Base-by-base conservation (phyloP, 2,797 vertebrate genomes). In the Delichon dasypus region DNA sequence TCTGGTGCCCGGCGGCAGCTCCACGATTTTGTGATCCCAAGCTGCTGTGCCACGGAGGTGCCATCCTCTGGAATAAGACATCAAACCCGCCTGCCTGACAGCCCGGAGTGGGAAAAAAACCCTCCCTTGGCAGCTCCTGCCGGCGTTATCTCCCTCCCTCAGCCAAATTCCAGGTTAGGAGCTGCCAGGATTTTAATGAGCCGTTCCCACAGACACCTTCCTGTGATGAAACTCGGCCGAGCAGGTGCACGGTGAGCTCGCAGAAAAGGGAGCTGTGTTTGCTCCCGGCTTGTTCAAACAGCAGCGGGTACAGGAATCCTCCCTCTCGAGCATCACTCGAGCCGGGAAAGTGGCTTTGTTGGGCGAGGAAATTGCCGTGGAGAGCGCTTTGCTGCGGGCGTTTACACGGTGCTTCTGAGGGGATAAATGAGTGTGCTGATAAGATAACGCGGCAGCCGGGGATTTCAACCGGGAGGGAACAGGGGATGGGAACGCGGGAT, bases 111-210 rank as follows among this genome's bases (percentile, higher is more conserved):
- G 18, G 8, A 55, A 70, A 82, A 42, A 48, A 8, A 4, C 36
- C 48, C 68, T 89, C 88, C 92, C 85, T n/a, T 70, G 85, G 90
- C 92, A 94, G 75, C 82, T 83, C 30, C 82, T 34, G 65, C 93
- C 68, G 7, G 29, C 9, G 2, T 75, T 92, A 62, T 89, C 94
- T 78, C 70, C 86, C 54, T 93, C 64, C 72, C 81, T 85, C 89
- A 73, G 92, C 93, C 93, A 78, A 79, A 89, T 80, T 80, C 90
- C 87, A 91, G 89, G 58, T 78, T 18, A 40, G 78, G 50, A 94
- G 64, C 90, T 95, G 94, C 93, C 95, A 93, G 93, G 54, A 45
- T 87, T 85, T 78, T 85, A 95, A 95, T 62, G 85, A 93, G 94
- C 78, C 7, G 54, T 16, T 96, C 92, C 93, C 79, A 73, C 83